phyloP scores from a whole-genome alignment of 2,797 vertebrate species.

The Pangasius sanitwongsei region DNA sequence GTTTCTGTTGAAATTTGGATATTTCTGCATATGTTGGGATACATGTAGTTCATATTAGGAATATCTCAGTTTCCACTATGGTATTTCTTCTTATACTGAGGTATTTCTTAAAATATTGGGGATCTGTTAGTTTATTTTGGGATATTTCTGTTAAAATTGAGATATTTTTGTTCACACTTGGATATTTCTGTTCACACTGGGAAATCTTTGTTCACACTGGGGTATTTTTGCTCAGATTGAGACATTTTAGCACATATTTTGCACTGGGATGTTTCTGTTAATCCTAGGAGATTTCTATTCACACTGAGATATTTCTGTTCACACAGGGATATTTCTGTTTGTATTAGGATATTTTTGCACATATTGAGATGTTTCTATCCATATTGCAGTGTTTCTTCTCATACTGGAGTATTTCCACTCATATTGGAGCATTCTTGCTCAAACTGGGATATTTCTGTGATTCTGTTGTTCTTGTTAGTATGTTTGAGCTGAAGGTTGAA shows the following conservation, averaged over 20 bases:
- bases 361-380: not conserved
- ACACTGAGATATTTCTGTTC: no score
- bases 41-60: not conserved
- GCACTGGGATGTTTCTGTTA: not conserved
- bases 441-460: not conserved
- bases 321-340: not conserved
- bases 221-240: not conserved
- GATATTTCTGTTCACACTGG: not conserved
- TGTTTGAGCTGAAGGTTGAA: not conserved
- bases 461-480: not conserved
- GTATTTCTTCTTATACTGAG: not conserved
- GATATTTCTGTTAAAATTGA: not conserved
- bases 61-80: not conserved
- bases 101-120: not conserved
- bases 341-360: not conserved
- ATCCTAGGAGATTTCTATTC: not conserved
- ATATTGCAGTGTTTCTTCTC: not conserved
- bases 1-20: not conserved
- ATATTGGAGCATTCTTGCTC: not conserved
- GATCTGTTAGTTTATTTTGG: not conserved
- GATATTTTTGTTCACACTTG: not conserved
- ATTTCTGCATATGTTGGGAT: not conserved
- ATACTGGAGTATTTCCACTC: not conserved
- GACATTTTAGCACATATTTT: not conserved
- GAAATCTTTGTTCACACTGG: not conserved